Conservation (phyloP, 2,888 invertebrate genomes). For the Pandemis heparana region DNA sequence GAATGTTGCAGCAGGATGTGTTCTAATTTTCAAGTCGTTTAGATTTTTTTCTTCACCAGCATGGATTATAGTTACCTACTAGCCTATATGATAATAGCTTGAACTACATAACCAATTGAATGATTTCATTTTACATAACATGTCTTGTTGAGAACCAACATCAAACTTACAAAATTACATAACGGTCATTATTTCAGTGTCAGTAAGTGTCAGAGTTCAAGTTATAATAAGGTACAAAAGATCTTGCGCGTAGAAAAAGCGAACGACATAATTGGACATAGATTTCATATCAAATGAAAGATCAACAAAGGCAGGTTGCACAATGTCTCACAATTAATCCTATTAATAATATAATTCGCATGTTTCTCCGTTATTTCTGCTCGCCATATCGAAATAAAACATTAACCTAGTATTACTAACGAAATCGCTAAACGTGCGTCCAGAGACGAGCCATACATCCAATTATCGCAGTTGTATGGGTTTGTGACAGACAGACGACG, state of each 20-base stretch:
- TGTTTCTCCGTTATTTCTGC: too few relatives aligned
- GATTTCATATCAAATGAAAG: too few relatives aligned
- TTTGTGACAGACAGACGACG: conserved; percentile 20
- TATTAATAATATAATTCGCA: too few relatives aligned
- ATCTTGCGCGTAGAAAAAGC: not conserved
- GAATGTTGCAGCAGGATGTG: too few relatives aligned
- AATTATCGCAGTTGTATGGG: conserved; percentile 40
- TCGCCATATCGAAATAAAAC: too few relatives aligned
- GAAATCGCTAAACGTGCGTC: not conserved
- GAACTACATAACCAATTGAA: not conserved
- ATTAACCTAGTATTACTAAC: not conserved
- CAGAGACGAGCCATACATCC: conserved; percentile 21
- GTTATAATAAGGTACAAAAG: not conserved
- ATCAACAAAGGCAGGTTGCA: too few relatives aligned
- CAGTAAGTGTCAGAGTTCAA: conserved; percentile 18
- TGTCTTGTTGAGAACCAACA: not conserved
- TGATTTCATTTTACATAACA: not conserved
- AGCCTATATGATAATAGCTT: not conserved
- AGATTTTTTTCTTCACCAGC: too few relatives aligned
- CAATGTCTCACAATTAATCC: too few relatives aligned
- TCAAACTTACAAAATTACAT: conserved; percentile 15
- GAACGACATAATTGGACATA: not conserved
- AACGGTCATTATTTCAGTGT: conserved; percentile 26
- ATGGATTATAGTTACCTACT: too few relatives aligned
- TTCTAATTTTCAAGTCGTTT: too few relatives aligned